Percentiles rank a stretch among this genome's conserved stretches.
Evolutionary conservation across 2,888 invertebrate species (phyloP).

Genomic region (Synanthedon vespiformis): DNA sequence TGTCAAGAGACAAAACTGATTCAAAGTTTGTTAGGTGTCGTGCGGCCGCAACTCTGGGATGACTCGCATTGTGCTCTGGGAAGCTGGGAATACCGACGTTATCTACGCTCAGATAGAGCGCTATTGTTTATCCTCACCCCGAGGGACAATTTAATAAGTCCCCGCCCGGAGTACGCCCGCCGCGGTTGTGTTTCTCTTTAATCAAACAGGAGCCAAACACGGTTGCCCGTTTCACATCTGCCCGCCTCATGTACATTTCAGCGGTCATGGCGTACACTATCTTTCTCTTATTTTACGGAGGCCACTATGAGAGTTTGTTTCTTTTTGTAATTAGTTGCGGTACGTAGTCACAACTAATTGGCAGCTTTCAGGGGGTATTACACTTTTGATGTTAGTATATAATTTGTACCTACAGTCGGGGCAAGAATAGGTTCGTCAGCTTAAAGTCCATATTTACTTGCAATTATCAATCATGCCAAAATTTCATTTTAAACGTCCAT

Average conservation of each 20-base stretch:
- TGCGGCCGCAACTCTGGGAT: conserved; percentile 29
- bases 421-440: not conserved
- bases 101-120: conserved; percentile 51
- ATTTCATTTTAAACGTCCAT: too few relatives aligned
- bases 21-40: conserved; percentile 43
- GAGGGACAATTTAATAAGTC: conserved; percentile 57
- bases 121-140: conserved; percentile 51
- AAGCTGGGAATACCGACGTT: conserved; percentile 40
- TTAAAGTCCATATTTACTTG: too few relatives aligned
- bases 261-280: conserved; percentile 10
- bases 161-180: conserved; percentile 35
- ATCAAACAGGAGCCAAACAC: conserved; percentile 41
- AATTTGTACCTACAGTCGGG: conserved; percentile 15
- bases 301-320: conserved; percentile 49
- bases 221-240: conserved; percentile 21
- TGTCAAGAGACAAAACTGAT: conserved; percentile 20
- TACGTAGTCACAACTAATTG: conserved; percentile 61
- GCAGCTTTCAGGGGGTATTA: conserved; percentile 44
- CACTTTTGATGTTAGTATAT: conserved; percentile 32
- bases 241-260: conserved; percentile 11
- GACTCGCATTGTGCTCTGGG: conserved; percentile 35
- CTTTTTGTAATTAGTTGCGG: conserved; percentile 52
- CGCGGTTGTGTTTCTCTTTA: conserved; percentile 48
- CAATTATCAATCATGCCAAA: too few relatives aligned
- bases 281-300: conserved; percentile 17